Percentiles rank a stretch among this genome's conserved stretches.
These are phyloP conservation scores for Aspidiotus destructor DNA, from an alignment of 2,888 invertebrate species.

Conservation along the genomic window DNA sequence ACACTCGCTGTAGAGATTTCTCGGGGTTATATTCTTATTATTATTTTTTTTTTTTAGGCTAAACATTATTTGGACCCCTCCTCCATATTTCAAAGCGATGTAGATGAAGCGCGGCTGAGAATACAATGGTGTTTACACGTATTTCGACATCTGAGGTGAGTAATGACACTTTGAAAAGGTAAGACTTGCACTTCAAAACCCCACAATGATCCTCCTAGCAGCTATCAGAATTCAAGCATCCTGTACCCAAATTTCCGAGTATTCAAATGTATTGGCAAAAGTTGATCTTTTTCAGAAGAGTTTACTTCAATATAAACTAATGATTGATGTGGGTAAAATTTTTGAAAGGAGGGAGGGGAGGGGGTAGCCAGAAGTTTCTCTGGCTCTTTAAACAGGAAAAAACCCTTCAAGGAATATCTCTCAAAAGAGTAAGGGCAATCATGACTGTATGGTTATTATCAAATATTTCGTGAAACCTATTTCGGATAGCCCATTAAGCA, in stretches of 20 bases:
- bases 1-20: background rate
- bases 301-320: too few species aligned
- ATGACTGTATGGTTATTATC: too few species aligned
- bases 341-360: too few species aligned
- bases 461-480: too few species aligned
- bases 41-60: conserved; percentile 49
- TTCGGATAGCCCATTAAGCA: background rate
- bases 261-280: background rate
- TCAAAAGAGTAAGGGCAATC: too few species aligned
- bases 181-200: too few species aligned
- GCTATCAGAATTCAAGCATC: background rate
- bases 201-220: background rate
- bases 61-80: conserved; percentile 80
- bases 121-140: conserved; percentile 47
- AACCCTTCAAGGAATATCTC: too few species aligned
- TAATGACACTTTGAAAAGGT: background rate
- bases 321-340: too few species aligned
- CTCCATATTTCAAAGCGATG: conserved; percentile 87
- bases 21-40: too few species aligned
- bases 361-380: too few species aligned
- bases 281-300: background rate
- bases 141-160: conserved; percentile 40
- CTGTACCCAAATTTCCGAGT: too few species aligned
- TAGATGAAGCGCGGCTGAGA: conserved; percentile 81
- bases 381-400: too few species aligned